Percentiles rank a stretch among this genome's conserved stretches.
phyloP scores from a whole-genome alignment of 2,888 invertebrate species.

The Agriopis marginaria region DNA sequence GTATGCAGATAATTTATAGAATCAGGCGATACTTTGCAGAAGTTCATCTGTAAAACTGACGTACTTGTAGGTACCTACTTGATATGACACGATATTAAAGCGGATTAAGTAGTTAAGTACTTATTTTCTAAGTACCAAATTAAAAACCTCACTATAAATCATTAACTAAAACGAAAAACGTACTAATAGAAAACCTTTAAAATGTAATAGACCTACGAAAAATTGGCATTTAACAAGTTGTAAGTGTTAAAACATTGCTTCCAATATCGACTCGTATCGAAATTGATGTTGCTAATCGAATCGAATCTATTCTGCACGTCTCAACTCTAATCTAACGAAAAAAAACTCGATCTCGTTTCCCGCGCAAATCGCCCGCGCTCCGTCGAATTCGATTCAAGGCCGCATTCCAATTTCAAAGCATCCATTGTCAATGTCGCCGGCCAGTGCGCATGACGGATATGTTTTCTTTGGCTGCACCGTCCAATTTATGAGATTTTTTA shows the following conservation, averaged over 20 bases:
- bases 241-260: slow-evolving; percentile 32
- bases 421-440: slow-evolving; percentile 82
- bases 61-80: too few relatives aligned
- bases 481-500: slow-evolving; percentile 34
- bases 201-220: background rate
- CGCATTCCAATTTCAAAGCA: slow-evolving; percentile 81
- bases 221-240: slow-evolving; percentile 7
- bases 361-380: slow-evolving; percentile 69
- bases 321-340: slow-evolving; percentile 55
- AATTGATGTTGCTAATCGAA: slow-evolving; percentile 55
- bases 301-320: slow-evolving; percentile 62
- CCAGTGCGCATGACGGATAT: slow-evolving; percentile 70
- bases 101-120: too few relatives aligned
- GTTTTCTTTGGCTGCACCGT: slow-evolving; percentile 65
- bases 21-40: too few relatives aligned
- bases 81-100: too few relatives aligned
- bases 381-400: slow-evolving; percentile 81
- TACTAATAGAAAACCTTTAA: background rate
- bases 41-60: too few relatives aligned
- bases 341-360: slow-evolving; percentile 71
- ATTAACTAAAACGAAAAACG: too few relatives aligned
- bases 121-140: too few relatives aligned
- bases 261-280: slow-evolving; percentile 45
- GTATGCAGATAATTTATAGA: too few relatives aligned
- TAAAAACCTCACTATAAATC: too few relatives aligned